Base-by-base conservation (phyloP, 2,888 invertebrate genomes). In the Calameuta filiformis region DNA sequence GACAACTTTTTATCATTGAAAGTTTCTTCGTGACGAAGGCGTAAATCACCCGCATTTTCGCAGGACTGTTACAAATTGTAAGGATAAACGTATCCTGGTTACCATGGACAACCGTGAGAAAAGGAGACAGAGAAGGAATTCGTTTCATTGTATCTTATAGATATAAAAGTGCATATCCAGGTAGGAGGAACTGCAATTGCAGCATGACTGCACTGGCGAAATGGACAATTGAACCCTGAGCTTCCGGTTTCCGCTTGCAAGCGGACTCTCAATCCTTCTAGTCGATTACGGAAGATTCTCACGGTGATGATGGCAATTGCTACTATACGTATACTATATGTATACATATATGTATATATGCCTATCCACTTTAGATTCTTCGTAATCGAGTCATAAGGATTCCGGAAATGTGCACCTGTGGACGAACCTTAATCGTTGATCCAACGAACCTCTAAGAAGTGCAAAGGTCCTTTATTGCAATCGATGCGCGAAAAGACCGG, bases 1-100 rank as follows among this genome's bases (percentile, higher is more conserved):
- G 87, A 87, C 87, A 86, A 87, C 85, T 88, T 88, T 86, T 88
- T 88, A 85, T 87, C 82, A 86, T 86, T 81, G 86, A 84, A 85
- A 88, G 83, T 88, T 87, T 86, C 85, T 79, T 80, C 79, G 12
- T 69, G 40, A 76, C 79, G 81, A 85, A 85, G 40, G 1, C 40
- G 23, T 23, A 56, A 56, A 56, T 23, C 23, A 56, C 23, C 40
- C 40, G 23, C 15, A 23, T 56, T 56, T 9, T 56, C 40, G 23
- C 40, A 56, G 1, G 40, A 6, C 23, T 23, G 40, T 56, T 56
- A 9, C 9, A 56, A 23, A 9, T 56, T 56, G 23, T 23, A 56
- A 56, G 40, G 40, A 56, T 56, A 56, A 56, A 56, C 23, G 40
- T 56, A 56, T 56, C 40, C 23, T 23, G 40, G 23, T 23, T 56